Conservation (phyloP, 1,140 invertebrate species). For the Drosophila subpulchrella region DNA sequence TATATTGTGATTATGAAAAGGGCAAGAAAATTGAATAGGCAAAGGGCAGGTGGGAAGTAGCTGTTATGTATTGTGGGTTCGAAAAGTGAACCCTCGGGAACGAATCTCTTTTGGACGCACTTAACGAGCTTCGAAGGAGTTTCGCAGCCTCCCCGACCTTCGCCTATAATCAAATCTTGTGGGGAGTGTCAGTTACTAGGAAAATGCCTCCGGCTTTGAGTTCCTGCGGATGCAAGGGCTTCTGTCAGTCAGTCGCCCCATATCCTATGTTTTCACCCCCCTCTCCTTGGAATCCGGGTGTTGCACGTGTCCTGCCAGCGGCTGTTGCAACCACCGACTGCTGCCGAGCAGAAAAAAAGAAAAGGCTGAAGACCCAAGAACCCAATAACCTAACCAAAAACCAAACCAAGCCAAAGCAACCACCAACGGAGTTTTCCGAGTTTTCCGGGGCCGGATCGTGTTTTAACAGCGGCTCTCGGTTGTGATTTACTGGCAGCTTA, state of each 20-base stretch:
- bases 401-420: conserved; percentile 27
- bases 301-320: conserved; percentile 50
- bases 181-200: conserved; percentile 52
- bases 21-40: conserved; percentile 1
- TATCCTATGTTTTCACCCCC: not conserved
- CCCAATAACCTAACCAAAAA: conserved; percentile 23
- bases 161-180: conserved; percentile 51
- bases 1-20: conserved; percentile 18
- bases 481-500: conserved; percentile 82
- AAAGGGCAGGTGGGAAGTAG: conserved; percentile 18
- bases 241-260: conserved; percentile 35
- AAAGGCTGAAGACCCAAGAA: conserved; percentile 15
- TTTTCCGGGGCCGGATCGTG: conserved; percentile 59
- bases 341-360: not conserved
- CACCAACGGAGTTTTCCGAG: conserved; percentile 51
- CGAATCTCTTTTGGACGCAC: conserved; percentile 29
- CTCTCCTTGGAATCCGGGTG: conserved; percentile 28
- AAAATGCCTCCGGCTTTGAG: conserved; percentile 9
- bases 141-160: conserved; percentile 12
- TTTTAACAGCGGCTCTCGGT: conserved; percentile 83
- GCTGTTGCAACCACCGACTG: conserved; percentile 45
- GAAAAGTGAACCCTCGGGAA: conserved; percentile 14
- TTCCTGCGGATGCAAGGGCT: conserved; percentile 24
- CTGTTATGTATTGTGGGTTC: not conserved
- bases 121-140: conserved; percentile 31